Evolutionary conservation across 2,113 vertebrate species (phyloP), one percentile per base, ranked within the genome.

Genomic region (Elanus axillaris): DNA sequence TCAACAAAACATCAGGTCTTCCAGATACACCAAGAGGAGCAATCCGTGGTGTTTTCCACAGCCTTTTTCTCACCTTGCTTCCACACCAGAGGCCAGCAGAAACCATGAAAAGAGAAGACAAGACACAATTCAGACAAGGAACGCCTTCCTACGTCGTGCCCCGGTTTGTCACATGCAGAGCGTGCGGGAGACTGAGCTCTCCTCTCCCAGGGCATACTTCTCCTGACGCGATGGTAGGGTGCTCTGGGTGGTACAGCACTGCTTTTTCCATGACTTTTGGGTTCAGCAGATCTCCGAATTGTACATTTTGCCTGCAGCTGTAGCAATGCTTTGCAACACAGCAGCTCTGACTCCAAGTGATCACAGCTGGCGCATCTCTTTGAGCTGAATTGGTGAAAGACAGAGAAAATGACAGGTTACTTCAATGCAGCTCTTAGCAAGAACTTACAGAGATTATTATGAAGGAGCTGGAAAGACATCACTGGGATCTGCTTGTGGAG

Each of bases 371-470:
- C 5, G 0, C 71, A 71, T 93, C 78, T 86, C 67, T 97, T 97
- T 93, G 91, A 97, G 96, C 40, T 87, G 89, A 97, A 83, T 74
- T 94, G 71, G 91, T 96, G 97, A 97, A 95, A 93, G 93, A 88
- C 96, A 96, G 94, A 79, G 67, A 90, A 96, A 97, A 97, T 96
- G 93, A 97, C 96, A 95, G 90, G 94, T 96, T 97, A 43, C 40
- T 93, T 97, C 94, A 95, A 96, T 94, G 94, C 62, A 77, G 47
- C 60, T 94, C 72, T 95, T 90, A 96, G 75, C 13, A 93, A 80
- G 92, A 97, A 95, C 85, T 94, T 80, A 88, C 0, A 16, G 85
- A 91, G 85, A 88, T 96, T 94, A 95, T 95, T 96, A 88, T 53
- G 91, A 96, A 94, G 87, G 48, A 96, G 78, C 53, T 93, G 91